Percentiles rank a stretch among this genome's conserved stretches.
Conservation (phyloP, 2,888 invertebrate genomes). For the Phanerotoma sp. region DNA sequence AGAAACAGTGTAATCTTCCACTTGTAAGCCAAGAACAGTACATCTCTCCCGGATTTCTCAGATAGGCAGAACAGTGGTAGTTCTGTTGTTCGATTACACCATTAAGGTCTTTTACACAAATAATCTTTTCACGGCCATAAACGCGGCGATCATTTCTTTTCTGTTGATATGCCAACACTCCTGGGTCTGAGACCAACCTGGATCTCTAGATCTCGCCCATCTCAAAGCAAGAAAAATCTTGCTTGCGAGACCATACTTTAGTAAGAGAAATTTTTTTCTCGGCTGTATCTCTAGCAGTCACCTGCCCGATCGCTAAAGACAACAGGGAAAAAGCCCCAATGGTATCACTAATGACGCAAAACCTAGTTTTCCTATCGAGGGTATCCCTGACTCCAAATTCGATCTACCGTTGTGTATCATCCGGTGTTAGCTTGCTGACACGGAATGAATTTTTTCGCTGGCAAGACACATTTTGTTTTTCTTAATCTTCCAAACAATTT, state of each 20-base stretch:
- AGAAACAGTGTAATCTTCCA: not conserved
- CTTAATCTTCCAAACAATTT: not conserved
- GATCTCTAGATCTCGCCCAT: not conserved
- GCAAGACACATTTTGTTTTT: not conserved
- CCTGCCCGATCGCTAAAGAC: no score
- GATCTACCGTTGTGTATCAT: no score
- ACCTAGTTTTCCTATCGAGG: no score
- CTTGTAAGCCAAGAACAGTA: conserved; percentile 9
- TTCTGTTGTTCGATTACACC: not conserved
- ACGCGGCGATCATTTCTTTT: not conserved
- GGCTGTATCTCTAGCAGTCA: no score
- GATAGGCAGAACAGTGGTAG: conserved; percentile 3
- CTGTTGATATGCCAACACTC: not conserved
- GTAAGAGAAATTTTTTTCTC: no score
- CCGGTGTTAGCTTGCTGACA: not conserved
- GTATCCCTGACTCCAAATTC: no score
- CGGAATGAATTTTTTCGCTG: not conserved
- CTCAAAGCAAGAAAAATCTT: no score
- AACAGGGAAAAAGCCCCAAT: no score
- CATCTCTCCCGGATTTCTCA: conserved; percentile 17
- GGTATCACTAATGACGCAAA: no score
- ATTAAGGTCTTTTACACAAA: not conserved
- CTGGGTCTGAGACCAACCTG: not conserved
- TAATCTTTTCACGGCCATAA: not conserved
- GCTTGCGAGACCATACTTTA: no score